These are phyloP conservation scores for Oscheius sp. DNA, from an alignment of 1,140 invertebrate species.

Conservation along the genomic window DNA sequence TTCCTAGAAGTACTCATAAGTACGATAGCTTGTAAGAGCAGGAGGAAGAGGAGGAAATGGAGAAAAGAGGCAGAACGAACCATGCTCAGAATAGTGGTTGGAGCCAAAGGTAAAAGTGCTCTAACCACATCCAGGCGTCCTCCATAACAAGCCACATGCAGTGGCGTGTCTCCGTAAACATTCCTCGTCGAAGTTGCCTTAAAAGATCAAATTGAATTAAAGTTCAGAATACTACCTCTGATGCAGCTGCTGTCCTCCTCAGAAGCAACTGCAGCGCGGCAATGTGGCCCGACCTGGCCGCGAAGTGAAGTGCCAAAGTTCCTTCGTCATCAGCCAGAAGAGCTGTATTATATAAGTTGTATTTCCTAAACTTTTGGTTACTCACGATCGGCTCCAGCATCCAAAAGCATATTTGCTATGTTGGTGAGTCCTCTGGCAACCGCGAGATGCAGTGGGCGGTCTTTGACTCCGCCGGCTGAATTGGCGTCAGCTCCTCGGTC, in stretches of 20 bases:
- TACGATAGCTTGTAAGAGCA: too few species aligned
- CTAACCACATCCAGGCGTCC: slow-evolving; percentile 64
- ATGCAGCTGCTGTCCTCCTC: slow-evolving; percentile 53
- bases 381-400: slow-evolving; percentile 61
- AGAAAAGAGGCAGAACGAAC: slow-evolving; percentile 26
- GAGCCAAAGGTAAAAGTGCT: slow-evolving; percentile 48
- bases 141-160: slow-evolving; percentile 65
- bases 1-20: slow-evolving; percentile 56
- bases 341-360: slow-evolving; percentile 48
- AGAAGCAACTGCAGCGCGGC: slow-evolving; percentile 62
- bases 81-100: slow-evolving; percentile 55
- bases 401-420: slow-evolving; percentile 62
- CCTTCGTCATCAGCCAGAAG: slow-evolving; percentile 64
- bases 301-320: slow-evolving; percentile 64
- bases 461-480: slow-evolving; percentile 63
- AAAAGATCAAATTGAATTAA: slow-evolving; percentile 23
- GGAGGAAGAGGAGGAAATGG: neutral
- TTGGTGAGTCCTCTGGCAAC: slow-evolving; percentile 62
- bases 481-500: slow-evolving; percentile 63
- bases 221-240: neutral
- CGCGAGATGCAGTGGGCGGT: slow-evolving; percentile 64
- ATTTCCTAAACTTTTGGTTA: neutral
- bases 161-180: slow-evolving; percentile 65
- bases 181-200: slow-evolving; percentile 54
- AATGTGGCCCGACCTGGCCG: slow-evolving; percentile 63